A percentile compares a stretch with the other conserved stretches of the same genome.
Conservation (phyloP, 2,888 invertebrate genomes). For the Hyposoter dolosus region DNA sequence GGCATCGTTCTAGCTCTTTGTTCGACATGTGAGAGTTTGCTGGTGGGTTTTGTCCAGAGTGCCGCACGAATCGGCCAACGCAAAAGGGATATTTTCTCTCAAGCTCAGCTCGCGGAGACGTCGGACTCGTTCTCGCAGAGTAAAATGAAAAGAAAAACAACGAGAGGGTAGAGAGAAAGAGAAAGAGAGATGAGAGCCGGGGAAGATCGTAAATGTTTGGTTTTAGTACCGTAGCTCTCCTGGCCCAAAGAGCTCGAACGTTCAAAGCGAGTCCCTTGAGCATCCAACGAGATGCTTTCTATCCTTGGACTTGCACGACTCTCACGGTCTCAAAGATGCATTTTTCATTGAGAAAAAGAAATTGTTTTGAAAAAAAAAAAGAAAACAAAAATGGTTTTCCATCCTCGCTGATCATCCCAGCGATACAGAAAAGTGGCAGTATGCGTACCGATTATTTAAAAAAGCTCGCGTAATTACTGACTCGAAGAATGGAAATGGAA, state of each 20-base stretch:
- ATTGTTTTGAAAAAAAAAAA: neutral
- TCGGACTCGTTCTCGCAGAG: conserved; percentile 57
- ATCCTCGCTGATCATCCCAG: conserved; percentile 1
- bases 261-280: conserved; percentile 58
- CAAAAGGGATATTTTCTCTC: conserved; percentile 66
- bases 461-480: neutral
- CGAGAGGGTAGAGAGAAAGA: conserved; percentile 36
- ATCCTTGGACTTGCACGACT: conserved; percentile 19
- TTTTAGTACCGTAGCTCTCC: conserved; percentile 74
- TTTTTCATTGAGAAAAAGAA: neutral
- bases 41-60: conserved; percentile 33
- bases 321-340: neutral
- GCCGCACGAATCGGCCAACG: conserved; percentile 62
- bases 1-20: conserved; percentile 70
- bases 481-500: neutral
- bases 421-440: neutral
- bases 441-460: neutral
- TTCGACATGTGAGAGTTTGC: conserved; percentile 68
- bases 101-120: conserved; percentile 15
- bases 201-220: conserved; percentile 76
- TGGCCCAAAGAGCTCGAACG: conserved; percentile 67
- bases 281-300: conserved; percentile 41
- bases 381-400: neutral
- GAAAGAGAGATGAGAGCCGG: conserved; percentile 57
- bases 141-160: conserved; percentile 42